A percentile compares a stretch with the other conserved stretches of the same genome.
These are phyloP conservation scores for Chaetoderma sp. DNA, from an alignment of 2,888 invertebrate genomes.

Conservation along the genomic window DNA sequence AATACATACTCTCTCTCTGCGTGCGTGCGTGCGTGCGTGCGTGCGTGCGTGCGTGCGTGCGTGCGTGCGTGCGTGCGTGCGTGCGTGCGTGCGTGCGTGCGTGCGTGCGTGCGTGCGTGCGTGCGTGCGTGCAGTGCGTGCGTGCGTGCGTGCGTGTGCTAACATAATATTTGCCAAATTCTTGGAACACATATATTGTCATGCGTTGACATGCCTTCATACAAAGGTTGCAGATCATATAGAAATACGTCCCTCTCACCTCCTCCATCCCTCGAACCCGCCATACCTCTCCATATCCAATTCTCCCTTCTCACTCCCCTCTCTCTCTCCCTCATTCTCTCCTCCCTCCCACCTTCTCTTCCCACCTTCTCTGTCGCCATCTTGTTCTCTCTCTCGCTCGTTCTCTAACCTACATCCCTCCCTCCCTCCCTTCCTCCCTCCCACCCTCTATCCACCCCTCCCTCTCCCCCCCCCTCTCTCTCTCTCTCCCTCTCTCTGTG, in stretches of 20 bases:
- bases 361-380: background rate
- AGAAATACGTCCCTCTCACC: constrained; percentile 8
- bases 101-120: no score
- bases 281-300: background rate
- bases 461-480: background rate
- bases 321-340: constrained; percentile 11
- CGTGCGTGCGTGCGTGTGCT: no score
- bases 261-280: background rate
- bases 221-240: no score
- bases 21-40: no score
- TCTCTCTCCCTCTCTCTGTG: background rate
- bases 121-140: no score
- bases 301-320: background rate
- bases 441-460: background rate
- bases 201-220: no score
- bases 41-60: no score
- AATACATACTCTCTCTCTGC: no score
- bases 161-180: no score
- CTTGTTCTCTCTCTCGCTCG: background rate
- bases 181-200: no score
- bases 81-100: no score
- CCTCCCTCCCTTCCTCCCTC: background rate
- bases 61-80: no score
- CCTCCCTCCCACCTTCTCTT: background rate
- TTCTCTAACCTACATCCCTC: background rate